These are phyloP conservation scores for Scomberomorus guttatus DNA, from an alignment of 2,797 vertebrate genomes.

Conservation along the genomic window DNA sequence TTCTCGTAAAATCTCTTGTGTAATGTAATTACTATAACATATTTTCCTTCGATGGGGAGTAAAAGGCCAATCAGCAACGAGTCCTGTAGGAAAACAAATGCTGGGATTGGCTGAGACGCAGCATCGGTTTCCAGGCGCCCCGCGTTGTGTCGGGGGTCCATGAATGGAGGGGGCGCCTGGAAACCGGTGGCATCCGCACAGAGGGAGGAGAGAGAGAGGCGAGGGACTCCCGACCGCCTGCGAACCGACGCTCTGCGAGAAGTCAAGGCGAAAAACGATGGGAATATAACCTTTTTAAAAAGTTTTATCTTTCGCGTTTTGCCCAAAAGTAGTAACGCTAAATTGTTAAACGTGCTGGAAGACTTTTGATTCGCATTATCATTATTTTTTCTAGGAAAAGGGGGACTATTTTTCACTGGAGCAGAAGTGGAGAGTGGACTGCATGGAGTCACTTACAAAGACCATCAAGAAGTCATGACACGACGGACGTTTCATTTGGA, in stretches of 20 bases:
- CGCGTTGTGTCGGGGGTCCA: constrained; percentile 64
- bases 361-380: neutral
- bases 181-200: constrained; percentile 84
- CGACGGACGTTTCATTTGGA: constrained; percentile 66
- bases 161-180: constrained; percentile 90
- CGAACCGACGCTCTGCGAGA: constrained; percentile 50
- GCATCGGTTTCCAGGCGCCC: constrained; percentile 75
- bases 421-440: constrained; percentile 68
- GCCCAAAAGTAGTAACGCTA: rapidly evolving
- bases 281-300: constrained; percentile 29
- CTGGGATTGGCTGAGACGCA: constrained; percentile 84
- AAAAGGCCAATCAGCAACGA: constrained; percentile 83
- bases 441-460: constrained; percentile 83
- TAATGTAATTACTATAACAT: constrained; percentile 72
- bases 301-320: neutral
- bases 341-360: neutral
- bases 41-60: constrained; percentile 61
- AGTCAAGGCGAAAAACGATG: constrained; percentile 55
- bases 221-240: constrained; percentile 75
- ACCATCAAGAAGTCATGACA: constrained; percentile 84
- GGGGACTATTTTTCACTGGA: constrained; percentile 40
- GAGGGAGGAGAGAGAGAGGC: constrained; percentile 75
- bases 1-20: constrained; percentile 41
- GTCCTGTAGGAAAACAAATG: constrained; percentile 86
- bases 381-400: neutral